Evolutionary conservation across 2,888 invertebrate species (phyloP).

Genomic region (Euproctis similis): DNA sequence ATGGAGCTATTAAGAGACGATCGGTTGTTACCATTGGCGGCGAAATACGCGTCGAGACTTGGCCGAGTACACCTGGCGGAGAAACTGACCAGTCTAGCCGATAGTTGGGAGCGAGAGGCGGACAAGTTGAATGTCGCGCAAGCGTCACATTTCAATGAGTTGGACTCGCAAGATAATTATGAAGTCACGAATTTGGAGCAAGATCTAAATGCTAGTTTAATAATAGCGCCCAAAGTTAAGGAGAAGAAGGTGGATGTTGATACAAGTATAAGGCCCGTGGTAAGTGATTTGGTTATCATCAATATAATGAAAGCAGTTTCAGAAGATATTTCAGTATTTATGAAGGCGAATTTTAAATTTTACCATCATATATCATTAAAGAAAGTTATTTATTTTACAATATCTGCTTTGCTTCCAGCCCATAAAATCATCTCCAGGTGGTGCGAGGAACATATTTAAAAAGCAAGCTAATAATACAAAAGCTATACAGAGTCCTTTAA

Average conservation of each 20-base stretch:
- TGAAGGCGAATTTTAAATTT: too few relatives aligned
- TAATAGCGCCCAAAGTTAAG: constrained; percentile 55
- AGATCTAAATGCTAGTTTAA: constrained; percentile 57
- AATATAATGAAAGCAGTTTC: too few relatives aligned
- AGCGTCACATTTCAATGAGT: constrained; percentile 48
- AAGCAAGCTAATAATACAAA: constrained; percentile 53
- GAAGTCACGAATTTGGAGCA: constrained; percentile 50
- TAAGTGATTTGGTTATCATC: constrained; percentile 32
- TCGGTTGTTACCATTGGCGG: constrained; percentile 86
- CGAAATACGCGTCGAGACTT: constrained; percentile 90
- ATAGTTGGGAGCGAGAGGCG: constrained; percentile 48
- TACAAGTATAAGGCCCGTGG: constrained; percentile 59
- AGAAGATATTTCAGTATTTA: too few relatives aligned
- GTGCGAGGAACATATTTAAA: constrained; percentile 68
- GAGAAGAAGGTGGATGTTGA: constrained; percentile 48
- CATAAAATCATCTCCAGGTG: constrained; percentile 57
- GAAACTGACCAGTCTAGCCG: constrained; percentile 79
- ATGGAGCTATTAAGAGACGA: constrained; percentile 87
- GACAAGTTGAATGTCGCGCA: constrained; percentile 47
- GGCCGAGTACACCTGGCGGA: constrained; percentile 87
- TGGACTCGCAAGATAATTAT: constrained; percentile 58
- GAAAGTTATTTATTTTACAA: too few relatives aligned
- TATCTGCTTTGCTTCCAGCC: constrained; percentile 35
- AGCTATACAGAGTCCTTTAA: constrained; percentile 50
- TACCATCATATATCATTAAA: too few relatives aligned